A percentile compares a stretch with the other conserved stretches of the same genome.
Evolutionary conservation across 2,888 invertebrate genomes (phyloP).

Genomic region (Aphidoletes aphidimyza): DNA sequence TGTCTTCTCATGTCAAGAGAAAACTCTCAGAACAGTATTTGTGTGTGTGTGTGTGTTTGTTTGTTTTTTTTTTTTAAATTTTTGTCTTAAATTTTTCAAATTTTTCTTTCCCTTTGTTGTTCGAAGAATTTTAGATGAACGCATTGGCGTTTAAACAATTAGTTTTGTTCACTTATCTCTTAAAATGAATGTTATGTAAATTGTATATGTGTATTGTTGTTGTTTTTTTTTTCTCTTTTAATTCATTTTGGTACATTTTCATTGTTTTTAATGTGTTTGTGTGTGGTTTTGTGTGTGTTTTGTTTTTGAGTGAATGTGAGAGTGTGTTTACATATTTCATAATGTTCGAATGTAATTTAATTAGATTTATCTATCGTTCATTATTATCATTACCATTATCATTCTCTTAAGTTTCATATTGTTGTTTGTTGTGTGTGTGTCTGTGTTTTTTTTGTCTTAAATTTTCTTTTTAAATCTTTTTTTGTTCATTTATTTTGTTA

Average conservation of each 20-base stretch:
- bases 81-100: too few relatives aligned
- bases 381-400: slow-evolving; percentile 51
- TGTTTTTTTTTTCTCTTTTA: background rate
- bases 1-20: background rate
- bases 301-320: background rate
- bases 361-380: slow-evolving; percentile 16
- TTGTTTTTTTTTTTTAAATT: background rate
- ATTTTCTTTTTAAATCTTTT: too few relatives aligned
- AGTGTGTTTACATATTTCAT: slow-evolving; percentile 12
- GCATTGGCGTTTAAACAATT: background rate
- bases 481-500: too few relatives aligned
- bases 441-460: too few relatives aligned
- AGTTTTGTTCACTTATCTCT: background rate
- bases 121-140: slow-evolving; percentile 15
- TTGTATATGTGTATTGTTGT: background rate
- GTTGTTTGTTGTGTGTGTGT: slow-evolving; percentile 8
- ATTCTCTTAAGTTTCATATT: slow-evolving; percentile 14
- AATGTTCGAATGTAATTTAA: slow-evolving; percentile 15
- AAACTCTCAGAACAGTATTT: background rate
- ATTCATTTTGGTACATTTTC: slow-evolving; percentile 32
- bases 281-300: too few relatives aligned
- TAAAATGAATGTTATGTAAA: slow-evolving; percentile 18
- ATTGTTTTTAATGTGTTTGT: slow-evolving; percentile 44
- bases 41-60: background rate
- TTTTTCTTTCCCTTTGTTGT: background rate